Conservation (phyloP, 2,797 vertebrate genomes). For the Myotis findleyi region DNA sequence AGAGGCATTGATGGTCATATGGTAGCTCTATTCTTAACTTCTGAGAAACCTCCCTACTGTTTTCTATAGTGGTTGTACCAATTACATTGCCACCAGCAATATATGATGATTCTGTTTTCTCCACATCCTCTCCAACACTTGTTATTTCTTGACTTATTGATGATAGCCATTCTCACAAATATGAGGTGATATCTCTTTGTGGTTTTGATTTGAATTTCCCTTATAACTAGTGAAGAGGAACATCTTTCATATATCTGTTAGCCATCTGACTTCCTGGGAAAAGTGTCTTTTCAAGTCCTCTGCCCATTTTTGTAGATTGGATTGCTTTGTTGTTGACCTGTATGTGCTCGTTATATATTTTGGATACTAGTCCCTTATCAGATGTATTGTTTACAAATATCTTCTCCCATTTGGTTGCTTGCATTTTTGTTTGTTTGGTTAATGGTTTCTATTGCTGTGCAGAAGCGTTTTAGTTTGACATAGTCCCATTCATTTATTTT, state of each 20-base stretch:
- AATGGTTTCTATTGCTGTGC: background rate
- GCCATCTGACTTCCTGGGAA: background rate
- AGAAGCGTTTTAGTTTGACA: background rate
- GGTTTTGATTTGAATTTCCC: background rate
- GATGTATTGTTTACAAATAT: background rate
- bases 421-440: background rate
- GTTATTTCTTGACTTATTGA: background rate
- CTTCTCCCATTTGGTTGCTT: background rate
- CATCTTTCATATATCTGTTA: background rate
- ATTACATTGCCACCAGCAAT: background rate
- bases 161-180: background rate
- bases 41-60: background rate
- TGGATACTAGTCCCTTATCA: background rate
- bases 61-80: background rate
- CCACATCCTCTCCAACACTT: background rate
- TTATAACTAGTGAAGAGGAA: background rate
- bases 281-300: background rate
- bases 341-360: background rate
- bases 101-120: background rate
- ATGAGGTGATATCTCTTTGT: background rate
- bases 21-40: background rate
- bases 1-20: background rate
- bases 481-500: background rate
- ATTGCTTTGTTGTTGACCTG: background rate
- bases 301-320: background rate